These are phyloP conservation scores for Zoanthus sansibaricus DNA, from an alignment of 92 coral and sea anemone species.

Conservation along the genomic window DNA sequence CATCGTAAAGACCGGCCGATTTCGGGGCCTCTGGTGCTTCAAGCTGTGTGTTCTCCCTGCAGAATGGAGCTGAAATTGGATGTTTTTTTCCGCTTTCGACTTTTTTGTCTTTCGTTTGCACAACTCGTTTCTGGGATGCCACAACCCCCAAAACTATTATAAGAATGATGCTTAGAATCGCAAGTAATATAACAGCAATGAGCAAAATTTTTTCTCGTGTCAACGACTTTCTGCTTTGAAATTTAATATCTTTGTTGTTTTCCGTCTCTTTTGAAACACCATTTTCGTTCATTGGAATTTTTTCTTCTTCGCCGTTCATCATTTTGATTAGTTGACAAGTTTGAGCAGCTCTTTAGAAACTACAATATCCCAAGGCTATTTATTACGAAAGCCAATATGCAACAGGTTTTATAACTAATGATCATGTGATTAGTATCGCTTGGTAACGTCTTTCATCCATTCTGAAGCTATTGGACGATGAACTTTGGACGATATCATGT, in stretches of 20 bases:
- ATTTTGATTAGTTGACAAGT: not conserved
- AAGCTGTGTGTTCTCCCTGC: conserved; percentile 26
- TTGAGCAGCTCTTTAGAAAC: too few relatives aligned
- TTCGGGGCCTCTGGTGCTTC: conserved; percentile 8
- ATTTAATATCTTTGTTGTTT: not conserved
- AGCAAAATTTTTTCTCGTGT: conserved; percentile 21
- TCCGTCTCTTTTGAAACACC: not conserved
- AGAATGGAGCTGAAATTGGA: conserved; percentile 1
- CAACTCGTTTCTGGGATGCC: not conserved
- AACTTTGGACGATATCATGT: too few relatives aligned
- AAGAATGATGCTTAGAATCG: conserved; percentile 9
- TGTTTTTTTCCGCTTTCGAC: not conserved
- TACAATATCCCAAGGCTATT: too few relatives aligned
- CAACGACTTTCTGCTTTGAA: not conserved
- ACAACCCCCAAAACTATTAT: conserved; percentile 34
- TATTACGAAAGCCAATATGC: too few relatives aligned
- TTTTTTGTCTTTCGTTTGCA: not conserved
- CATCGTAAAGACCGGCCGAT: conserved; percentile 34
- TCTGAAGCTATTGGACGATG: too few relatives aligned
- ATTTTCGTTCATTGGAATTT: conserved; percentile 24
- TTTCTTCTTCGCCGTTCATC: conserved; percentile 24
- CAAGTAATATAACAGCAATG: not conserved
- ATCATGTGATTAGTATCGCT: too few relatives aligned
- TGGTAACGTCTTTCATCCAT: too few relatives aligned
- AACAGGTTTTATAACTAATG: too few relatives aligned